Percentiles rank a stretch among this genome's conserved stretches.
Conservation (phyloP, 2,113 vertebrate genomes). For the Pampusana beccarii region DNA sequence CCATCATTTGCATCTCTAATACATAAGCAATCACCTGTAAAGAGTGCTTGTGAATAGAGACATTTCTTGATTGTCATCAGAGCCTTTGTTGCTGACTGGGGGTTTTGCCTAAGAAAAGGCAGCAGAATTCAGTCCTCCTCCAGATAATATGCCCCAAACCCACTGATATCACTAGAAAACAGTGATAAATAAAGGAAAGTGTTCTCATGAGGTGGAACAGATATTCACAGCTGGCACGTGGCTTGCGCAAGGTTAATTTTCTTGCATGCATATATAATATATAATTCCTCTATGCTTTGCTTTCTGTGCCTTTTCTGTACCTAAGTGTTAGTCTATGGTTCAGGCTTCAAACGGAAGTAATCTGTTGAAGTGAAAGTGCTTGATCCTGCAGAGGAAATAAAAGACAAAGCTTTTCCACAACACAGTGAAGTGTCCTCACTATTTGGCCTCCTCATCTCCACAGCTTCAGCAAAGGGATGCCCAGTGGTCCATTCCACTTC, state of each 20-base stretch:
- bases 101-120: not conserved
- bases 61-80: not conserved
- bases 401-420: not conserved
- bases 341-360: constrained; percentile 61
- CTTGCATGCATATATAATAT: not conserved
- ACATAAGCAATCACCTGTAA: constrained; percentile 48
- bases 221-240: not conserved
- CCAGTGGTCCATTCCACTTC: not conserved
- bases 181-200: constrained; percentile 14
- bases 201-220: constrained; percentile 45
- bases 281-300: constrained; percentile 16
- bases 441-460: not conserved
- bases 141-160: not conserved
- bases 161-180: not conserved
- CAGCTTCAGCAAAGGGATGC: not conserved
- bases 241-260: not conserved
- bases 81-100: not conserved
- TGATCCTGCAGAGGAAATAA: constrained; percentile 25
- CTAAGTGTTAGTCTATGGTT: not conserved
- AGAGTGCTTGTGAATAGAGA: constrained; percentile 25
- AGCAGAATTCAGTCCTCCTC: not conserved
- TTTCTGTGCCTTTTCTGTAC: not conserved
- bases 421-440: not conserved
- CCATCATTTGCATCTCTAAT: constrained; percentile 8
- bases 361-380: constrained; percentile 53